Evolutionary conservation across 2,888 invertebrate species (phyloP).

Genomic region (Hyalella azteca): DNA sequence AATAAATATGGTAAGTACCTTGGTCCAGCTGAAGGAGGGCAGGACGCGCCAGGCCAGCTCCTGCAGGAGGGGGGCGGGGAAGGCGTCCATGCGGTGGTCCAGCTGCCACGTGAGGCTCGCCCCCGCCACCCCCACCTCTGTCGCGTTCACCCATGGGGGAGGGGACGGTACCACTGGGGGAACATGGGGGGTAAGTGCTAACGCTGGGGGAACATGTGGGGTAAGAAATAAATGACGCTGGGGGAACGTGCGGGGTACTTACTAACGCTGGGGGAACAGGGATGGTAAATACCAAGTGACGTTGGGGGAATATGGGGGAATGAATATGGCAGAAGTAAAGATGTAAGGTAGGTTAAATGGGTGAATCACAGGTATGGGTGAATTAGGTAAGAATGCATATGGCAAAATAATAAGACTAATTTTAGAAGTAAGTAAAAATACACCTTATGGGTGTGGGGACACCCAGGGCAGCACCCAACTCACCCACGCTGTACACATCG

Average conservation of each 20-base stretch:
- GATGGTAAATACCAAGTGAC: no score
- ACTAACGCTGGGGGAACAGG: no score
- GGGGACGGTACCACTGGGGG: neutral
- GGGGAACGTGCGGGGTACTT: no score
- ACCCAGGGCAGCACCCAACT: no score
- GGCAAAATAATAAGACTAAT: no score
- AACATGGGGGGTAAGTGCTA: neutral
- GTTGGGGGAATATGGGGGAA: no score
- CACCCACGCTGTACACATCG: conserved; percentile 33
- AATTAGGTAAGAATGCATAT: no score
- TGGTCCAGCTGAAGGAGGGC: neutral
- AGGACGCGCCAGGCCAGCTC: conserved; percentile 11
- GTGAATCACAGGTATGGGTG: no score
- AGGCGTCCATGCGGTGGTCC: conserved; percentile 35
- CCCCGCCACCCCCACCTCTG: neutral
- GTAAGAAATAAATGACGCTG: neutral
- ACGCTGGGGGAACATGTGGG: neutral
- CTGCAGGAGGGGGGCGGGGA: neutral
- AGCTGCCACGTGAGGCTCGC: conserved; percentile 27
- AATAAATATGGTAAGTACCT: neutral
- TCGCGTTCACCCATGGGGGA: neutral
- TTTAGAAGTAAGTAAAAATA: no score
- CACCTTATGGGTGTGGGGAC: no score
- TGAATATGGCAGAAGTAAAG: no score
- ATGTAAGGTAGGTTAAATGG: no score